These are phyloP conservation scores for Craniophora ligustri DNA, from an alignment of 2,888 invertebrate species.

Conservation along the genomic window DNA sequence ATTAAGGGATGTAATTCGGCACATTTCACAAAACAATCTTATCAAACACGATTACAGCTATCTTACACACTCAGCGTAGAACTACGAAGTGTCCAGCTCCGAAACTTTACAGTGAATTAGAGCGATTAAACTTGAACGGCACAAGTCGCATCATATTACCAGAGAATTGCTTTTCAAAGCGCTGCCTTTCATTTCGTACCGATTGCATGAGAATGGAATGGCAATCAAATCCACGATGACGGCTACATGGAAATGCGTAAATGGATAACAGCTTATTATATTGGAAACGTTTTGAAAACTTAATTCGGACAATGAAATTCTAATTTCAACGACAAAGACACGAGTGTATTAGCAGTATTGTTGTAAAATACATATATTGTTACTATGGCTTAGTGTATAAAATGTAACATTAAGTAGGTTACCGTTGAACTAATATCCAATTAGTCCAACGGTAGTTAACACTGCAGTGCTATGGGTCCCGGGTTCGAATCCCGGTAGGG, in stretches of 20 bases:
- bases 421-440: no score
- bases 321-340: conserved; percentile 15
- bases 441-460: no score
- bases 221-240: conserved; percentile 65
- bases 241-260: conserved; percentile 52
- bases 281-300: conserved; percentile 19
- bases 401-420: no score
- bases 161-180: conserved; percentile 48
- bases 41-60: neutral
- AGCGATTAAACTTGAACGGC: conserved; percentile 55
- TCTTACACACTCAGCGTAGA: neutral
- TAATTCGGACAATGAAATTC: conserved; percentile 28
- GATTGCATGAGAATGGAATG: conserved; percentile 71
- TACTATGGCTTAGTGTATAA: no score
- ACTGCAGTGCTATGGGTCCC: no score
- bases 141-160: conserved; percentile 53
- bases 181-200: conserved; percentile 63
- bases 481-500: no score
- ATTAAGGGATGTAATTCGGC: no score
- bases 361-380: no score
- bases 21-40: no score
- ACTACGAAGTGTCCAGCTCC: neutral
- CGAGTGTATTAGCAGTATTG: no score
- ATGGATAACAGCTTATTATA: conserved; percentile 37
- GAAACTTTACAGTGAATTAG: conserved; percentile 57